Evolutionary conservation across 2,888 invertebrate species (phyloP), one percentile per base, ranked within the genome.

Genomic region (Ophion obscuratus): DNA sequence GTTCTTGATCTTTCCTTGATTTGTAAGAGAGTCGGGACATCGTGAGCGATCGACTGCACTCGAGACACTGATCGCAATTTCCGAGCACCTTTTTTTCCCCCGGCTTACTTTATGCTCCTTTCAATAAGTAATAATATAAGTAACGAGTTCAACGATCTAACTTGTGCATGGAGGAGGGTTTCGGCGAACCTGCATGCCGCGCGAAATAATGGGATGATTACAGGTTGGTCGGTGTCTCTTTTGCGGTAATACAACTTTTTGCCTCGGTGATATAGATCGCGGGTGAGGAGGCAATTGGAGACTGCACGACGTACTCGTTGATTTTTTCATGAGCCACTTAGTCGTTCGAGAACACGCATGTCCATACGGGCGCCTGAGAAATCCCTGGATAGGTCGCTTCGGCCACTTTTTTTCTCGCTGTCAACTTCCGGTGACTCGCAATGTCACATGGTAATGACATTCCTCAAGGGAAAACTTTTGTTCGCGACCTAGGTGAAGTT

Each of bases 301-400:
- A 44, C 31, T 36, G 61, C 62, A 62, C 44, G 24, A 57, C 36
- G 57, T 57, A 81, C 78, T 44, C 77, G 44, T 53, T 86, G 86
- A 81, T 84, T 86, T 71, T 81, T 86, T 86, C 47, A 86, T 86
- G 86, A 86, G 86, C 84, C 83, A 84, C 75, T 68, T 83, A 83
- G 53, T 27, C 9, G 47, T 27, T 17, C 74, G 20, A 40, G 40
- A 59, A 81, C 75, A 70, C 78, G 62, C 64, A 62, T 47, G 31
- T 24, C 47, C 7, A 14, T 36, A 7, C 2, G 11, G 47, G 7
- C 61, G 20, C 40, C 27, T 11, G 66, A 31, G 11, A 40, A 10
- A 61, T 67, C 74, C 20, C 24, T 20, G 57, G 40, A n/a, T 81
- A 40, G 74, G 74, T 81, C 70, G 59, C 70, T 78, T 10, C 47